Conservation (phyloP, 2,797 vertebrate species). For the Remorina albescens region DNA sequence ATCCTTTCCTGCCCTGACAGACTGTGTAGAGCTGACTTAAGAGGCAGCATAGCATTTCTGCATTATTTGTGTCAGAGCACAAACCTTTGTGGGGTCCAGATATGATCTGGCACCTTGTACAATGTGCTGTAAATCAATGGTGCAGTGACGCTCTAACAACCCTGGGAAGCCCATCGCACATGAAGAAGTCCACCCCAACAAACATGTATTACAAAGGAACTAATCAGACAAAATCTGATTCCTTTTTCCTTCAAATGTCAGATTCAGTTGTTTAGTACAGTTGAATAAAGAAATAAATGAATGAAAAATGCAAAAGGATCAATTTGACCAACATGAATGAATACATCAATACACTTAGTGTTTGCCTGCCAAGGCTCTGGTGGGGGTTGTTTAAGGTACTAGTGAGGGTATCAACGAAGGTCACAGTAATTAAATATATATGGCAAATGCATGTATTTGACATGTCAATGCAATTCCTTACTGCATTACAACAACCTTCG, state of each 20-base stretch:
- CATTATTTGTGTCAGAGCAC: neutral
- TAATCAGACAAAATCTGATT: too few relatives aligned
- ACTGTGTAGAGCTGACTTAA: conserved; percentile 39
- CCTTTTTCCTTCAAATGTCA: too few relatives aligned
- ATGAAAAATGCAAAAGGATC: too few relatives aligned
- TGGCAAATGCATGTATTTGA: neutral
- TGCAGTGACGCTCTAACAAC: neutral
- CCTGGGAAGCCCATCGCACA: neutral
- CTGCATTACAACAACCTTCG: neutral
- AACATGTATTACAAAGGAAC: too few relatives aligned
- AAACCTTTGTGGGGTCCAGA: conserved; percentile 9
- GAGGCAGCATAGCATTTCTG: neutral
- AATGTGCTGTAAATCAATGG: neutral
- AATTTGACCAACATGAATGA: too few relatives aligned
- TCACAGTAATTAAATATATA: neutral
- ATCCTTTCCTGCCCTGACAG: conserved; percentile 39
- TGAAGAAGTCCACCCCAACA: too few relatives aligned
- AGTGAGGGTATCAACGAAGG: too few relatives aligned
- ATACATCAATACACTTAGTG: too few relatives aligned
- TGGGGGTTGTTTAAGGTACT: too few relatives aligned
- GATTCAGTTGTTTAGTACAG: too few relatives aligned
- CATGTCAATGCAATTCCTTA: neutral
- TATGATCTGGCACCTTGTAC: neutral
- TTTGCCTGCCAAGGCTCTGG: too few relatives aligned
- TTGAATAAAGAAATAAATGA: too few relatives aligned